Conservation (phyloP, 2,113 vertebrate species). For the Helogale parvula region DNA sequence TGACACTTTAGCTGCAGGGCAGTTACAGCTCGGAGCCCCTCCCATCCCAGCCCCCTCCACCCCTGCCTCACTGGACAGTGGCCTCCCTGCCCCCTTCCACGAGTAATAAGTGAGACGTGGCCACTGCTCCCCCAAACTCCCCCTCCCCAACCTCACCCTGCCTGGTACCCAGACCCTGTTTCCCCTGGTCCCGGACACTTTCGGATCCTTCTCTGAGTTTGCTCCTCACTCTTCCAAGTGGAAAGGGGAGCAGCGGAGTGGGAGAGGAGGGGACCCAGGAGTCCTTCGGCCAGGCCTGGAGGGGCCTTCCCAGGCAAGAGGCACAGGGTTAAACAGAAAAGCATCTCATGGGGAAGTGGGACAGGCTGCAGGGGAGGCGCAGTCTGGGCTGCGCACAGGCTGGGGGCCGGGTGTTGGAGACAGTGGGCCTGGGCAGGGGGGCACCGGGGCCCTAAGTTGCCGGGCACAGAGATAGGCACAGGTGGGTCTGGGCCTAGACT, state of each 20-base stretch:
- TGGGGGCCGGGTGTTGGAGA: neutral
- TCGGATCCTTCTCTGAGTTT: neutral
- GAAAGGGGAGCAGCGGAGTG: fast-evolving
- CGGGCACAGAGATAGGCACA: neutral
- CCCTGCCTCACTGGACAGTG: fast-evolving
- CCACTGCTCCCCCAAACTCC: fast-evolving
- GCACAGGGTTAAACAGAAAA: neutral
- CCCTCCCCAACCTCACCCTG: fast-evolving
- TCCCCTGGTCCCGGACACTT: neutral
- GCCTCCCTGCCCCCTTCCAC: too few relatives aligned
- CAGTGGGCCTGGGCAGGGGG: neutral
- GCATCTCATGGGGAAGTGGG: neutral
- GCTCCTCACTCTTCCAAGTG: neutral
- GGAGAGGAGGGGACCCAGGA: too few relatives aligned
- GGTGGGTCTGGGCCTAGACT: neutral
- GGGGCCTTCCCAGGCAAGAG: too few relatives aligned
- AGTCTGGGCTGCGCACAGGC: neutral
- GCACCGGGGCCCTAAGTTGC: neutral
- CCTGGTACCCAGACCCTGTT: neutral
- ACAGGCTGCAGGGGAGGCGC: neutral
- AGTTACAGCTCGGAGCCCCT: fast-evolving
- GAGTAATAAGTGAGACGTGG: fast-evolving
- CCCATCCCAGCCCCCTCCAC: too few relatives aligned
- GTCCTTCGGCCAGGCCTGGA: neutral
- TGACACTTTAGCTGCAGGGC: neutral